Evolutionary conservation across 2,888 invertebrate genomes (phyloP).

Genomic region (Dendrolimus pini): DNA sequence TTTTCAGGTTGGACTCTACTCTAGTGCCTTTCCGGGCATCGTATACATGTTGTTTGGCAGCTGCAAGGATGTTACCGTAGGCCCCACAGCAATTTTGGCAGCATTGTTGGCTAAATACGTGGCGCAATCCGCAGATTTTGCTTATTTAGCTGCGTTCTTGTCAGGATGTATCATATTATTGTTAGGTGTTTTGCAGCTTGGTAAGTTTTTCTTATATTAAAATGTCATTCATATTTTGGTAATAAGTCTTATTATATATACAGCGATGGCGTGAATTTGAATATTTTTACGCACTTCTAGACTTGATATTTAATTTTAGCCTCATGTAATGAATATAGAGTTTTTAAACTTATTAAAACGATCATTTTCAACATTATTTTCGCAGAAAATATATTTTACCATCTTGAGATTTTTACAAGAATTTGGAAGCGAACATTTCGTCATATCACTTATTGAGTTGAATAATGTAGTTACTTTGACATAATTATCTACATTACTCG

Average conservation of each 20-base stretch:
- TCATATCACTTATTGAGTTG: too few species aligned
- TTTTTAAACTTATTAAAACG: too few species aligned
- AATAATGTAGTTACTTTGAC: too few species aligned
- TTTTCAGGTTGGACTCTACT: conserved; percentile 89
- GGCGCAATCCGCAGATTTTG: conserved; percentile 80
- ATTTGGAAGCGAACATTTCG: too few species aligned
- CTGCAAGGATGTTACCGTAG: conserved; percentile 85
- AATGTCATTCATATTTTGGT: too few species aligned
- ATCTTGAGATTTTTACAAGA: too few species aligned
- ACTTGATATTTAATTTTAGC: neutral
- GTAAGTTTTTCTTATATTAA: conserved; percentile 24
- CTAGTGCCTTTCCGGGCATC: conserved; percentile 94
- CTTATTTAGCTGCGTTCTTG: conserved; percentile 83
- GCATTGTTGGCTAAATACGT: conserved; percentile 86
- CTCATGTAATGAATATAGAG: too few species aligned
- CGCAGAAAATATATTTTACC: too few species aligned
- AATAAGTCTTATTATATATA: too few species aligned
- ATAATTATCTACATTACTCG: too few species aligned
- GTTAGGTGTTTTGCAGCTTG: conserved; percentile 84
- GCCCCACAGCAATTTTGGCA: conserved; percentile 94
- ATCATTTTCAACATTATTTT: too few species aligned
- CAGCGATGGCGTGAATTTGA: neutral
- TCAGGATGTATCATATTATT: conserved; percentile 84
- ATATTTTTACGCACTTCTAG: neutral
- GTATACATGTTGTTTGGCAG: conserved; percentile 92